Conservation (phyloP, 2,113 vertebrate species). For the Notechis scutatus region DNA sequence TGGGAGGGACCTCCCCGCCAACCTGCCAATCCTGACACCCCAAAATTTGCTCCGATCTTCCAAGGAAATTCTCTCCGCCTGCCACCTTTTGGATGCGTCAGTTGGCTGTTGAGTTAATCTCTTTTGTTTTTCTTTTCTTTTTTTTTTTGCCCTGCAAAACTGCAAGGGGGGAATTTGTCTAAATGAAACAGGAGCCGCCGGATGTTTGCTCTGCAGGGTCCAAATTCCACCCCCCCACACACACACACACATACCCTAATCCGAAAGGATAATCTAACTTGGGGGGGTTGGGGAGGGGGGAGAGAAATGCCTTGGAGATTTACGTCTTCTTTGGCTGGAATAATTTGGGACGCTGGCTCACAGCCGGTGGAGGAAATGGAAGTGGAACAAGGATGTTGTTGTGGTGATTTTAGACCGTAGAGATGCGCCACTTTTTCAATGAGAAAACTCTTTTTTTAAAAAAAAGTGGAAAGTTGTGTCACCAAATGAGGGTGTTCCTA, state of each 20-base stretch:
- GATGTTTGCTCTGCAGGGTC: not conserved
- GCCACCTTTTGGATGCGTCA: not conserved
- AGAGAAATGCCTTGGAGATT: not conserved
- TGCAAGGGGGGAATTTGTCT: not conserved
- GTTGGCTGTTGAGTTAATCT: not conserved
- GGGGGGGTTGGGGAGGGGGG: no score
- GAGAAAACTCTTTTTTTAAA: not conserved
- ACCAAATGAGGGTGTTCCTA: not conserved
- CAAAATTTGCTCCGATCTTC: not conserved
- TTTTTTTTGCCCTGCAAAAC: not conserved
- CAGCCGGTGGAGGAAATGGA: not conserved
- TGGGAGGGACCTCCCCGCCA: not conserved
- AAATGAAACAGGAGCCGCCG: not conserved
- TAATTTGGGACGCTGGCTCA: not conserved
- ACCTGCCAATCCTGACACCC: not conserved
- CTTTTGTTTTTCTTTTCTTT: no score
- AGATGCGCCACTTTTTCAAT: not conserved
- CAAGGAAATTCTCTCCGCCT: rapidly evolving
- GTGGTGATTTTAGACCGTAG: not conserved
- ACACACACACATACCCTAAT: not conserved
- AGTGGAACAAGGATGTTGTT: not conserved
- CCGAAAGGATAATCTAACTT: not conserved
- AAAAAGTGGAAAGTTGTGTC: not conserved
- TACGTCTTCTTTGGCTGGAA: no score
- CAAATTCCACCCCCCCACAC: not conserved